phyloP scores from a whole-genome alignment of 2,113 vertebrate genomes.

The Ameiurus melas region DNA sequence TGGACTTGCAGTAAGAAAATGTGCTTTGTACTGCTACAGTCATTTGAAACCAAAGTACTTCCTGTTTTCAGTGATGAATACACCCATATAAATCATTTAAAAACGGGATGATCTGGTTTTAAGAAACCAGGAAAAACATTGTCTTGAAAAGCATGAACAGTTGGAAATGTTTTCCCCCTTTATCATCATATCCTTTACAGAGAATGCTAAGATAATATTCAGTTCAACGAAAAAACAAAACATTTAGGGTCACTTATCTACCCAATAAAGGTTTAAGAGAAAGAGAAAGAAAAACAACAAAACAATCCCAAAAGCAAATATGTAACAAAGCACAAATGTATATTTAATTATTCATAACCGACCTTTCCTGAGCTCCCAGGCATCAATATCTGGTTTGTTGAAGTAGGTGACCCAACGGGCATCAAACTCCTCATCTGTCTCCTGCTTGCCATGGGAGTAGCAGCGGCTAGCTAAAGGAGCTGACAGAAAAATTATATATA shows the following conservation, averaged over 20 bases:
- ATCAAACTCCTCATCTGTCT: constrained; percentile 98
- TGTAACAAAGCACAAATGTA: background rate
- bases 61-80: background rate
- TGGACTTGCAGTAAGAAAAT: background rate
- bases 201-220: no score
- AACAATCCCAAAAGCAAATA: background rate
- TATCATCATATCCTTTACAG: background rate
- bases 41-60: background rate
- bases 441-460: constrained; percentile 89
- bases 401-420: constrained; percentile 97
- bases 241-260: background rate
- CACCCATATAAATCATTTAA: background rate
- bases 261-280: background rate
- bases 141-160: background rate
- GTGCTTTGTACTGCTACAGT: background rate
- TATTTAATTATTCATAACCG: background rate
- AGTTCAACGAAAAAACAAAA: background rate
- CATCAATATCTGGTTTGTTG: constrained; percentile 94
- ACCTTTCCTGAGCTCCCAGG: constrained; percentile 98
- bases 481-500: constrained; percentile 51
- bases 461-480: constrained; percentile 79
- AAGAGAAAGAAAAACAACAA: background rate
- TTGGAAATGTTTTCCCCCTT: background rate
- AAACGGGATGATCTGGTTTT: background rate
- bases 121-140: background rate